Percentiles rank a stretch among this genome's conserved stretches.
These are phyloP conservation scores for Archaeoteleia sp. DNA, from an alignment of 2,888 invertebrate genomes.

Conservation along the genomic window DNA sequence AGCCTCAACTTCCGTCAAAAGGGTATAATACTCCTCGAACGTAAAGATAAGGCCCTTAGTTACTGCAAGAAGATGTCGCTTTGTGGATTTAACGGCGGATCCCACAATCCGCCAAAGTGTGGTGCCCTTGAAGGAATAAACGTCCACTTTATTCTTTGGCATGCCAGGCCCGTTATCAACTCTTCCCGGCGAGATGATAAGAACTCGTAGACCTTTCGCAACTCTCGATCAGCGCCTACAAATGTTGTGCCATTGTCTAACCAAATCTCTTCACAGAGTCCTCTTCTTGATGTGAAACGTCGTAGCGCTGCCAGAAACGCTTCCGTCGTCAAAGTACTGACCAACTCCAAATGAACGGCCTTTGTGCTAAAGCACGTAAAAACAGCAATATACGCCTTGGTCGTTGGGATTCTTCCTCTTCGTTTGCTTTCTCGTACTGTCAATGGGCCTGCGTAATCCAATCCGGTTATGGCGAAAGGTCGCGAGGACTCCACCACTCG, in stretches of 20 bases:
- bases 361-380: conserved; percentile 55
- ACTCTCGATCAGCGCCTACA: conserved; percentile 32
- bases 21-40: conserved; percentile 15
- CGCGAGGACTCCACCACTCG: conserved; percentile 22
- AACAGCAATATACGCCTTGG: conserved; percentile 53
- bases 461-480: conserved; percentile 47
- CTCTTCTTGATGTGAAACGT: conserved; percentile 36
- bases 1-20: conserved; percentile 20
- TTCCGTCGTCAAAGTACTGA: conserved; percentile 28
- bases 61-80: conserved; percentile 43
- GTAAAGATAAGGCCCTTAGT: conserved; percentile 12
- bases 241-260: conserved; percentile 48
- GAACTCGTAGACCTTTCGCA: conserved; percentile 33
- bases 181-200: not conserved
- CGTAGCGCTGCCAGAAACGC: conserved; percentile 32
- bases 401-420: conserved; percentile 51
- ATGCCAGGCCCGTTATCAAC: not conserved
- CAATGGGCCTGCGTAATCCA: conserved; percentile 52
- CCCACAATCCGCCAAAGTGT: conserved; percentile 55
- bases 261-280: conserved; percentile 23
- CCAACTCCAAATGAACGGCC: conserved; percentile 42
- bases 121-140: conserved; percentile 38
- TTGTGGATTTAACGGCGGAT: conserved; percentile 56
- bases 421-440: conserved; percentile 53
- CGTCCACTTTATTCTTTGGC: conserved; percentile 29